Percentiles rank a stretch among this genome's conserved stretches.
These are phyloP conservation scores for Brachyistius frenatus DNA, from an alignment of 2,113 vertebrate species.

Conservation along the genomic window DNA sequence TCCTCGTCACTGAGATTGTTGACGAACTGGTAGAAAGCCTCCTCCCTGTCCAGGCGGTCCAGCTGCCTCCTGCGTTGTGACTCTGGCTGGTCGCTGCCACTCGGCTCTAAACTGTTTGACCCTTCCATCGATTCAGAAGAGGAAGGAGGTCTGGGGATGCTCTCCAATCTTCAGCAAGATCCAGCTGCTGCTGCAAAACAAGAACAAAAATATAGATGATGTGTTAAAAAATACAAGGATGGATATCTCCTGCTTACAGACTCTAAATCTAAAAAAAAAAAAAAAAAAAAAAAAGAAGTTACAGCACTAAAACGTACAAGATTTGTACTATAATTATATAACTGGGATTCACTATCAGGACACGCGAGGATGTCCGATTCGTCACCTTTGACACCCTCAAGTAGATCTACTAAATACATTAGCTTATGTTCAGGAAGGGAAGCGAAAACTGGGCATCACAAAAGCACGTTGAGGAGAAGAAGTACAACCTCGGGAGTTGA, in stretches of 20 bases:
- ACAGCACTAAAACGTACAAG: too few species aligned
- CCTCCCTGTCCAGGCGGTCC: conserved; percentile 94
- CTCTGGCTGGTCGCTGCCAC: conserved; percentile 91
- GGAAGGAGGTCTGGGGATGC: conserved; percentile 49
- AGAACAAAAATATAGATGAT: neutral
- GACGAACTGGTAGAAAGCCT: conserved; percentile 99
- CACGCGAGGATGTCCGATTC: too few species aligned
- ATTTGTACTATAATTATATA: too few species aligned
- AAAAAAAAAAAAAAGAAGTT: too few species aligned
- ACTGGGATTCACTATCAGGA: too few species aligned
- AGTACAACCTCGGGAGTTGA: too few species aligned
- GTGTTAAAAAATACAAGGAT: neutral
- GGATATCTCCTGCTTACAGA: neutral
- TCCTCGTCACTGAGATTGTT: conserved; percentile 98
- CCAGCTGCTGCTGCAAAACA: conserved; percentile 47
- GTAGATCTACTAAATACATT: too few species aligned
- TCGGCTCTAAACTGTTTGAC: conserved; percentile 92
- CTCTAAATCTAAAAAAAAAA: neutral
- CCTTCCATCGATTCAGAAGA: conserved; percentile 89
- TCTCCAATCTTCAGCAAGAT: conserved; percentile 57
- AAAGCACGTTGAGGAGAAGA: too few species aligned
- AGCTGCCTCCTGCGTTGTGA: conserved; percentile 93
- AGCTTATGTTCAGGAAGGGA: too few species aligned
- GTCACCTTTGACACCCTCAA: too few species aligned
- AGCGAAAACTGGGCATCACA: too few species aligned